These are phyloP conservation scores for Apodemia duryi DNA, from an alignment of 2,888 invertebrate species.

Conservation along the genomic window DNA sequence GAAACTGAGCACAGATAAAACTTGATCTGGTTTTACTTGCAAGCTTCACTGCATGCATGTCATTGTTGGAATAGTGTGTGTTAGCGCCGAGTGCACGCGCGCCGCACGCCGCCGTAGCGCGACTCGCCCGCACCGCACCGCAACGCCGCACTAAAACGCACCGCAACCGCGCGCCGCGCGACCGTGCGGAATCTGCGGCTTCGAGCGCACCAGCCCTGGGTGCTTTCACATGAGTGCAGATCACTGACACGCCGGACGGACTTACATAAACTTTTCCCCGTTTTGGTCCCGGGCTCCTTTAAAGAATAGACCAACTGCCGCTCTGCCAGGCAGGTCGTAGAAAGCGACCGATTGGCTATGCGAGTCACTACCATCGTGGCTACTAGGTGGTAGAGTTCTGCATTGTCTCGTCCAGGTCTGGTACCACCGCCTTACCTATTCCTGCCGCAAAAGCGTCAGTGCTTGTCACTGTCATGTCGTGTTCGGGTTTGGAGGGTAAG, in stretches of 20 bases:
- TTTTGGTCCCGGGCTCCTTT: too few species aligned
- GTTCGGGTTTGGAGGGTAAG: too few species aligned
- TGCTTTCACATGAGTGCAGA: not conserved
- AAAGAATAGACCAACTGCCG: too few species aligned
- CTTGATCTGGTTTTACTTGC: constrained; percentile 77
- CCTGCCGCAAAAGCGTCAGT: too few species aligned
- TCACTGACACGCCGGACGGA: not conserved
- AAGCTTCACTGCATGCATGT: constrained; percentile 78
- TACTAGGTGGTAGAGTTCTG: too few species aligned
- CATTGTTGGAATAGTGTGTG: constrained; percentile 73
- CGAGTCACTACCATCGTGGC: too few species aligned
- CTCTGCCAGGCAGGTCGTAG: too few species aligned
- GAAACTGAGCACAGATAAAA: constrained; percentile 78
- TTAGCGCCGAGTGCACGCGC: constrained; percentile 43
- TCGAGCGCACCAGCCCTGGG: constrained; percentile 38
- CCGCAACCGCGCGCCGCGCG: constrained; percentile 39
- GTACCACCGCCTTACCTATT: too few species aligned
- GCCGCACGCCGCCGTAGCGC: constrained; percentile 39
- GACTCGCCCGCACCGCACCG: constrained; percentile 30
- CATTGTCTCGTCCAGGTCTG: too few species aligned
- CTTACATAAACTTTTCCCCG: too few species aligned
- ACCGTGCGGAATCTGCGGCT: constrained; percentile 43
- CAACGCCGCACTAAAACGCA: constrained; percentile 38
- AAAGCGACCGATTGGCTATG: too few species aligned
- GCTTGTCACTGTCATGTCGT: too few species aligned